Evolutionary conservation across 2,797 vertebrate species (phyloP), one percentile per base, ranked within the genome.

Genomic region (Ctenochaetus hawaiiensis): DNA sequence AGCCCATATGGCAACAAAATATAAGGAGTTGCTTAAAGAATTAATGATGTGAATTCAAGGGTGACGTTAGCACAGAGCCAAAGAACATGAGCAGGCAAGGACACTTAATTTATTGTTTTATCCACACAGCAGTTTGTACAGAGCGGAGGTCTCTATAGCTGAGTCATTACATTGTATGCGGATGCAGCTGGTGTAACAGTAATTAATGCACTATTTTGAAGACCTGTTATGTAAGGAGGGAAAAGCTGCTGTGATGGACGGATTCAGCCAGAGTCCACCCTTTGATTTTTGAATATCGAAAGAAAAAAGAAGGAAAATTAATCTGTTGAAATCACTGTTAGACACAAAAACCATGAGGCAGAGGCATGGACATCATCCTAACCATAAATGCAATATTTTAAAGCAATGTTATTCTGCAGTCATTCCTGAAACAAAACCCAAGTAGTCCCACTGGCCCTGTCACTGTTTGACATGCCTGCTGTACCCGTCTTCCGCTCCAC

Each of bases 401-500:
- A 79, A 67, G 75, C 69, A 61, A 22, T 74, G 78, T 85, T 86
- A 85, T 89, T 90, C 66, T 71, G 83, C 49, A 68, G 82, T 89
- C 81, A 89, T 87, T 78, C 76, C 79, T 81, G 78, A 91, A 89
- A 88, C 67, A 81, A 79, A 91, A 77, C 78, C 76, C 86, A 87
- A 91, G 75, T 88, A 80, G 83, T 93, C 93, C 88, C 87, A 83
- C 51, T 14, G 78, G 89, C 80, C 82, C 88, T 82, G 85, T 93
- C 91, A 90, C 83, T 80, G 62, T 86, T 80, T 94, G 92, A 93
- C 91, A 92, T 85, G 89, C 81, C 89, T 89, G 85, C 88, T 93
- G 86, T 90, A 91, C 87, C 88, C 77, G 80, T 94, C 89, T 93
- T 93, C 85, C 76, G 80, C 92, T 93, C 83, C 67, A 60, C 90